Conservation (phyloP, 2,113 vertebrate species). For the Hippocampus mohnikei region DNA sequence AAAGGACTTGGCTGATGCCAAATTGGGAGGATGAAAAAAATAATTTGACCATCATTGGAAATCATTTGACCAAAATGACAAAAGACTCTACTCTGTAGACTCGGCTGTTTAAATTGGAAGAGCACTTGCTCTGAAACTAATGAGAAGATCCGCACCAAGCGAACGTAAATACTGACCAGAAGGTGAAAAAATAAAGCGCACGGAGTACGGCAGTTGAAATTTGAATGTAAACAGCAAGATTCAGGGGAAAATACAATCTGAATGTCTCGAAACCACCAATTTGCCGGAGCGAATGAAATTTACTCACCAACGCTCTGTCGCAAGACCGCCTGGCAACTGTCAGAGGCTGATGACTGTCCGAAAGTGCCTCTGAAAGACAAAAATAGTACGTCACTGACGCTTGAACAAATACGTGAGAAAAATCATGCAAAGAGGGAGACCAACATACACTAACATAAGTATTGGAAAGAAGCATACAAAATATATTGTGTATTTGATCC, state of each 20-base stretch:
- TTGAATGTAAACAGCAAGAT: not conserved
- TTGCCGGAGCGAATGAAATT: not conserved
- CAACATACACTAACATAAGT: not conserved
- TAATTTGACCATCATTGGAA: not conserved
- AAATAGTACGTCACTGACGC: slow-evolving; percentile 14
- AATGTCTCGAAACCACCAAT: slow-evolving; percentile 6
- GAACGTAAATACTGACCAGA: not conserved
- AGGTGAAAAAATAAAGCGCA: not conserved
- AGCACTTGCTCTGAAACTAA: not conserved
- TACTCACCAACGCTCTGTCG: slow-evolving; percentile 90
- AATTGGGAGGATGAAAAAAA: not conserved
- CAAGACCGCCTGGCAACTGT: slow-evolving; percentile 86
- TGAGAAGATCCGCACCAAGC: no score
- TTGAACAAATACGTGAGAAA: not conserved
- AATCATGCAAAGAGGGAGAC: not conserved
- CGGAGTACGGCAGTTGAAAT: not conserved
- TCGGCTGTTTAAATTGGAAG: not conserved
- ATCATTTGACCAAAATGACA: not conserved
- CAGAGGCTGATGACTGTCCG: slow-evolving; percentile 84
- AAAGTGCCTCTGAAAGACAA: slow-evolving; percentile 67
- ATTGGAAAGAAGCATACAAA: not conserved
- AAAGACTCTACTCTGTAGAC: not conserved
- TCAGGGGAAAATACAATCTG: not conserved
- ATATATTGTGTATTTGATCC: not conserved
- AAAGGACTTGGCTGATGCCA: not conserved